Percentiles rank a stretch among this genome's conserved stretches.
Evolutionary conservation across 2,888 invertebrate species (phyloP).

Genomic region (Harpalus rufipes): DNA sequence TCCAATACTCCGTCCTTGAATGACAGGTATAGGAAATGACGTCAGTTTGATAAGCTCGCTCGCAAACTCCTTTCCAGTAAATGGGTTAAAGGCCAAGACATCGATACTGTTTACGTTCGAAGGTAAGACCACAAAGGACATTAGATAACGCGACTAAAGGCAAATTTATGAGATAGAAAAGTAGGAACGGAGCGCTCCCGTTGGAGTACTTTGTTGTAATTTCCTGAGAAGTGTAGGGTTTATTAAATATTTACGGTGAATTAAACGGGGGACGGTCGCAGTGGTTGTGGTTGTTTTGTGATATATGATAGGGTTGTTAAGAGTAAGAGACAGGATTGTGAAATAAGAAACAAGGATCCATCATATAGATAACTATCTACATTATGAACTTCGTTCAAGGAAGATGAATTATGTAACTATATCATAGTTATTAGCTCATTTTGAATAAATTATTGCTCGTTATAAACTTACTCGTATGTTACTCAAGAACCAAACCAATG

Average conservation of each 20-base stretch:
- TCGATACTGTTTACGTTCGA: conserved; percentile 55
- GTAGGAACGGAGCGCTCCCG: background rate
- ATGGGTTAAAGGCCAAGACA: conserved; percentile 49
- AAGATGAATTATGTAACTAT: too few relatives aligned
- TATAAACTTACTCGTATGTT: too few relatives aligned
- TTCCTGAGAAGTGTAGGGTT: background rate
- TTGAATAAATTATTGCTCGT: too few relatives aligned
- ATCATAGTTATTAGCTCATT: too few relatives aligned
- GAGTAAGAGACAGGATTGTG: too few relatives aligned
- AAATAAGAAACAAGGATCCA: too few relatives aligned
- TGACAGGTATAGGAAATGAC: conserved; percentile 54
- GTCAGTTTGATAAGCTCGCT: conserved; percentile 34
- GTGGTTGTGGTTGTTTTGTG: too few relatives aligned
- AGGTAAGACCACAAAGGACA: conserved; percentile 42
- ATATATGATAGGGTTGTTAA: too few relatives aligned
- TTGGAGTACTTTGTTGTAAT: background rate
- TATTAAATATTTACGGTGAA: background rate
- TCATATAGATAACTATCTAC: too few relatives aligned
- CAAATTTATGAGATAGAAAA: conserved; percentile 16
- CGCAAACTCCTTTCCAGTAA: conserved; percentile 6
- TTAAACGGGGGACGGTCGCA: background rate
- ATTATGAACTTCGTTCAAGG: too few relatives aligned
- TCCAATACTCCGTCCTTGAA: background rate
- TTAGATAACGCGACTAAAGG: conserved; percentile 7
- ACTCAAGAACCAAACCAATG: too few relatives aligned